A percentile compares a stretch with the other conserved stretches of the same genome.
phyloP scores from a whole-genome alignment of 2,113 vertebrate species.

The Tricholaema leucomelas region DNA sequence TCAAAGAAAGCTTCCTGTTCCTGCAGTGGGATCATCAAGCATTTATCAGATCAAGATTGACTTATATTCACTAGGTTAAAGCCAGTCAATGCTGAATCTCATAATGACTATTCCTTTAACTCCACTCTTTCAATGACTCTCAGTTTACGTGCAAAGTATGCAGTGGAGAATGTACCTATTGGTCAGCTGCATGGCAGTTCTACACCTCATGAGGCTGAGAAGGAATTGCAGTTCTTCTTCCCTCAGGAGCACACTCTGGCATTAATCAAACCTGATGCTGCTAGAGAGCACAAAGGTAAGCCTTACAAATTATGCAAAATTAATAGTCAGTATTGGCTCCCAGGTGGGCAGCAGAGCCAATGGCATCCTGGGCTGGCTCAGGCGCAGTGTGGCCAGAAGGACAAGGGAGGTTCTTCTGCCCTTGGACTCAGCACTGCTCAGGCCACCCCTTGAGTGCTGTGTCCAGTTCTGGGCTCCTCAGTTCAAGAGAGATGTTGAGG shows the following conservation, averaged over 20 bases:
- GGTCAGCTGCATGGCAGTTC: slow-evolving; percentile 74
- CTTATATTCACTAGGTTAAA: neutral
- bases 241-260: slow-evolving; percentile 72
- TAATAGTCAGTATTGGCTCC: no score
- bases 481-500: no score
- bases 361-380: no score
- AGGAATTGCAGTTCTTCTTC: slow-evolving; percentile 73
- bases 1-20: neutral
- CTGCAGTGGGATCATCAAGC: neutral
- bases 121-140: neutral
- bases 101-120: neutral
- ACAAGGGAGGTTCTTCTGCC: no score
- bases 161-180: neutral
- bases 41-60: neutral
- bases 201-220: slow-evolving; percentile 17
- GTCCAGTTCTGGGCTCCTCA: no score
- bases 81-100: neutral
- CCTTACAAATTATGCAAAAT: no score
- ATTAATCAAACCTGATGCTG: slow-evolving; percentile 70
- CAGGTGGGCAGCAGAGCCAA: no score
- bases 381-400: no score
- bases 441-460: no score
- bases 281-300: slow-evolving; percentile 62
- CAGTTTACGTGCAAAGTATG: slow-evolving; percentile 66
- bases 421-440: no score